A percentile compares a stretch with the other conserved stretches of the same genome.
phyloP scores from a whole-genome alignment of 2,888 invertebrate species.

The Halictus ligatus region DNA sequence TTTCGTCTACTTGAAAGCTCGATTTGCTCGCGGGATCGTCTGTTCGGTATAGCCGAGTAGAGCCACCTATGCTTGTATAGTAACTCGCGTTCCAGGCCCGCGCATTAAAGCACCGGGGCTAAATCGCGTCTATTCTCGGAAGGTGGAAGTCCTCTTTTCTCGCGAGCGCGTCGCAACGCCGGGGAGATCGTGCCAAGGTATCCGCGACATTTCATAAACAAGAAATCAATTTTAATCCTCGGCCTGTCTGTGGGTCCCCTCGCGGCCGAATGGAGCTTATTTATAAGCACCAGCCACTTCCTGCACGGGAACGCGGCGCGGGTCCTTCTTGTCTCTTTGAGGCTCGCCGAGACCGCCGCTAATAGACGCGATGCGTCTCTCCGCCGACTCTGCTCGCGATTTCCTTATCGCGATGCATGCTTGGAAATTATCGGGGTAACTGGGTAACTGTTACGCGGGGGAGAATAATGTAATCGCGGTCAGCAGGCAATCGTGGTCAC shows the following conservation, averaged over 20 bases:
- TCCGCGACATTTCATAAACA: conserved; percentile 80
- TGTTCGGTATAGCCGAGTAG: background rate
- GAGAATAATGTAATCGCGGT: too few species aligned
- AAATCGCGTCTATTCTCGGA: conserved; percentile 79
- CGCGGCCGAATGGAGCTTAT: conserved; percentile 73
- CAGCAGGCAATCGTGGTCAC: too few species aligned
- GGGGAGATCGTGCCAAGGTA: conserved; percentile 71
- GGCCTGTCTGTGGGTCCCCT: conserved; percentile 19
- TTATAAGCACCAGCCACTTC: conserved; percentile 76
- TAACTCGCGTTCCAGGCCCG: conserved; percentile 29
- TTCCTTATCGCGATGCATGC: background rate
- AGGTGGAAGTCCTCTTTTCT: conserved; percentile 63
- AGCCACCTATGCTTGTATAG: conserved; percentile 6
- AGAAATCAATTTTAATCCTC: conserved; percentile 80
- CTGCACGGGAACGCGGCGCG: conserved; percentile 48
- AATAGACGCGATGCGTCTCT: conserved; percentile 2
- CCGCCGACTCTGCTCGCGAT: background rate
- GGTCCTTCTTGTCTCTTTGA: conserved; percentile 25
- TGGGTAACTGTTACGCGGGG: background rate
- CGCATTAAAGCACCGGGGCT: conserved; percentile 53
- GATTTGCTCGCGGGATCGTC: background rate
- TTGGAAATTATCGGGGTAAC: background rate
- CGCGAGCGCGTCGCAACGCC: conserved; percentile 13
- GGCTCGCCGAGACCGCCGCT: background rate
- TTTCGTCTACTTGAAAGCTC: background rate